Base-by-base conservation (phyloP, 2,888 invertebrate species). In the Neoitamus cyanurus region DNA sequence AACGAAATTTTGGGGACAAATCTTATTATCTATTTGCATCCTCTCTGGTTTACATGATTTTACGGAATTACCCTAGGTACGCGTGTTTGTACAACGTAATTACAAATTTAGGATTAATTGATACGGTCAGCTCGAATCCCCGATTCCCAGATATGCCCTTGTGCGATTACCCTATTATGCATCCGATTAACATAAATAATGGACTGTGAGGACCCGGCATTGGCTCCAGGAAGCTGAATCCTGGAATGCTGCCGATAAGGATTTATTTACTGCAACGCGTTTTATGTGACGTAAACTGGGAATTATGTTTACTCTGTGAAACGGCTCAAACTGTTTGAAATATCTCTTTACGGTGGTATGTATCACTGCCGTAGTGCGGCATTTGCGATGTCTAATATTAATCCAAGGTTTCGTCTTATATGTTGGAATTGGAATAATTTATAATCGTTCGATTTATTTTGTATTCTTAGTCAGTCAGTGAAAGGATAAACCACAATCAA, bases 101-200 rank as follows among this genome's bases (percentile, higher is more conserved):
- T 78, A 78, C 78, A 48, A 78, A 78, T 78, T 78, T 15, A 31
- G 78, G 31, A 78, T 58, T 78, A 78, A 78, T 78, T 58, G 78
- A 58, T 78, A 31, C 30, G 30, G 78, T n/a, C 48, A 13, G 34
- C n/a, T 48, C 34, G 34, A 78, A 30, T 48, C 6, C 25, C 58
- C 58, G 58, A 58, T 58, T 31, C 15, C 7, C 58, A 13, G 28
- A 31, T 48, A n/a, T 15, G 78, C 30, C 13, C 7, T 0, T 3
- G 28, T 48, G 15, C 28, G 58, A 78, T 78, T 78, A 78, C 58
- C 78, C 48, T 58, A 48, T 48, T 78, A 58, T 78, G 78, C 78
- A 78, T 78, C 31, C 78, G 78, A 78, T 78, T 78, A 78, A 31
- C 78, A 78, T 78, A 78, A 78, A 78, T 78, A 78, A 48, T 46